These are phyloP conservation scores for Tenthredo livida DNA, from an alignment of 2,888 invertebrate genomes.

Conservation along the genomic window DNA sequence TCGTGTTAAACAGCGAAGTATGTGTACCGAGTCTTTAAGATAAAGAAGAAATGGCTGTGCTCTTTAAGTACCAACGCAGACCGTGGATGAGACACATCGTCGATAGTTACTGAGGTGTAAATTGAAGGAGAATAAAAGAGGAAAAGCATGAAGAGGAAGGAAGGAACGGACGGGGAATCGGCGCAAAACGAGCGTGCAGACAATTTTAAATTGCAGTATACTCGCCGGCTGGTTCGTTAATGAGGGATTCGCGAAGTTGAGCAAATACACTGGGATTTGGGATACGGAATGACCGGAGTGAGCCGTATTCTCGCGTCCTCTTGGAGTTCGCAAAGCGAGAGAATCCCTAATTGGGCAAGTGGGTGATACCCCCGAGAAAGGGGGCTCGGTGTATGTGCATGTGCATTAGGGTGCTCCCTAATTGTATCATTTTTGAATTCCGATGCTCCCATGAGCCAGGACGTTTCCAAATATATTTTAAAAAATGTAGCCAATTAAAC, in stretches of 20 bases:
- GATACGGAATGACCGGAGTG: slow-evolving; percentile 4
- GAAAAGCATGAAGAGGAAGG: not conserved
- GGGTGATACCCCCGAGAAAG: not conserved
- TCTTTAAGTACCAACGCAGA: not conserved
- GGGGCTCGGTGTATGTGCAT: not conserved
- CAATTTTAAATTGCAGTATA: not conserved
- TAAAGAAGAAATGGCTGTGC: not conserved
- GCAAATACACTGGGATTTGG: not conserved
- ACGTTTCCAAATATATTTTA: too few species aligned
- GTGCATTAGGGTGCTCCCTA: not conserved
- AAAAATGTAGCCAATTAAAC: too few species aligned
- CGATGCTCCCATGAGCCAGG: too few species aligned
- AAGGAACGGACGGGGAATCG: not conserved
- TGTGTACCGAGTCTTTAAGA: not conserved
- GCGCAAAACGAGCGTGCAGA: not conserved
- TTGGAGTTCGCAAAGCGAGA: slow-evolving; percentile 10
- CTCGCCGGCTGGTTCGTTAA: not conserved
- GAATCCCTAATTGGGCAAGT: slow-evolving; percentile 6
- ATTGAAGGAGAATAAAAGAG: not conserved
- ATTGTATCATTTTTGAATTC: not conserved
- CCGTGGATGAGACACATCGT: not conserved
- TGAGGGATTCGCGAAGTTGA: not conserved
- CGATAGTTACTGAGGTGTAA: slow-evolving; percentile 6
- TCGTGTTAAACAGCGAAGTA: not conserved
- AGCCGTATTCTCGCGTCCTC: slow-evolving; percentile 13